Evolutionary conservation across 2,888 invertebrate species (phyloP).

Genomic region (Autographa gamma): DNA sequence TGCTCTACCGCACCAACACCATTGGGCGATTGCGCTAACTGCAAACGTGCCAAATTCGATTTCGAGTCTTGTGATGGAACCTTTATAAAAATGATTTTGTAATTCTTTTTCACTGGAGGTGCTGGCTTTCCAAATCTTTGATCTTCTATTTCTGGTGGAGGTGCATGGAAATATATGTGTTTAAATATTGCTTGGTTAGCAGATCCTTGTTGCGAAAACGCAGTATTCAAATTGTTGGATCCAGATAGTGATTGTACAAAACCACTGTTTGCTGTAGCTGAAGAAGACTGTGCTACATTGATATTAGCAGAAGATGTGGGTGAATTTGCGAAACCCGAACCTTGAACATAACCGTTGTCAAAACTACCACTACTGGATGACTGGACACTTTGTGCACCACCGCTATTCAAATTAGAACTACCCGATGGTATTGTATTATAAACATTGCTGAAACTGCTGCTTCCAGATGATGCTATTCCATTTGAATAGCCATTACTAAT

Average conservation of each 20-base stretch:
- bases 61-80: conserved; percentile 89
- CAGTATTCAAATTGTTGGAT: conserved; percentile 13
- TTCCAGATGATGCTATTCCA: conserved; percentile 11
- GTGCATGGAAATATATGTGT: conserved; percentile 93
- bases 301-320: conserved; percentile 1
- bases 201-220: conserved; percentile 10
- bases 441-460: conserved; percentile 6
- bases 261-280: conserved; percentile 8
- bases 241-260: conserved; percentile 14
- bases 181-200: conserved; percentile 88
- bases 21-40: conserved; percentile 90
- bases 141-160: conserved; percentile 91
- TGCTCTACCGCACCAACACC: conserved; percentile 89
- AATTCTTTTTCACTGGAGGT: conserved; percentile 89
- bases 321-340: conserved; percentile 6
- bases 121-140: conserved; percentile 83
- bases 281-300: neutral
- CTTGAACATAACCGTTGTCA: conserved; percentile 9
- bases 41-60: conserved; percentile 72
- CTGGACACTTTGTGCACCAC: conserved; percentile 2
- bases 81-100: conserved; percentile 94
- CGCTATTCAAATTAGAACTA: conserved; percentile 9
- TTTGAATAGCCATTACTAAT: conserved; percentile 9
- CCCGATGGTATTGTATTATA: neutral
- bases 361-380: neutral